A percentile compares a stretch with the other conserved stretches of the same genome.
Evolutionary conservation across 2,797 vertebrate genomes (phyloP).

Genomic region (Pangasius mekongensis): DNA sequence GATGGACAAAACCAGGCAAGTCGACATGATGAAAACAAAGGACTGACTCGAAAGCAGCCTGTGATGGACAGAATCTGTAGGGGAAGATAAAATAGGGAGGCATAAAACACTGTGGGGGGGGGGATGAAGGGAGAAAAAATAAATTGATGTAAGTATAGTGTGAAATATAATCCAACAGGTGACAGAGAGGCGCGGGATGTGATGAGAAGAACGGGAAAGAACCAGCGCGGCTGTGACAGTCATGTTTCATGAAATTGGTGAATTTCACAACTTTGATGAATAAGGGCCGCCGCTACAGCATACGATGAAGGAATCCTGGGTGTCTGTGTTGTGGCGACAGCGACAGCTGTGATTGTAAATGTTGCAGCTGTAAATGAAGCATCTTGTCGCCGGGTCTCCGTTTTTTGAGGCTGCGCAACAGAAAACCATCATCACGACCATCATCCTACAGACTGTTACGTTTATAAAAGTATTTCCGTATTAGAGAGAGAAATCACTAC

Average conservation of each 20-base stretch:
- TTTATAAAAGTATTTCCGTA: not conserved
- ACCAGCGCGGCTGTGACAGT: not conserved
- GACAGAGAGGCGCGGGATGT: not conserved
- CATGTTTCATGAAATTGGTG: not conserved
- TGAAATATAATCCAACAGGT: not conserved
- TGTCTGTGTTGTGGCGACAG: not conserved
- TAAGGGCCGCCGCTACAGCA: too few species aligned
- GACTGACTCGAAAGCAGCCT: not conserved
- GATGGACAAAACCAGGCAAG: not conserved
- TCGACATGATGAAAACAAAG: not conserved
- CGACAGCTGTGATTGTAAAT: not conserved
- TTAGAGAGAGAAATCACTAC: not conserved
- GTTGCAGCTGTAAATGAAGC: not conserved
- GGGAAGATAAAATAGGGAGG: not conserved
- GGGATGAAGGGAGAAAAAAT: not conserved
- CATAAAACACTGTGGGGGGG: not conserved
- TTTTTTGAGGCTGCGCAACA: not conserved
- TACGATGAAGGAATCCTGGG: not conserved
- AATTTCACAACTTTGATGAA: constrained; percentile 12
- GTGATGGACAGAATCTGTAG: not conserved
- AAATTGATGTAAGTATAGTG: not conserved
- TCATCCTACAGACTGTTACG: too few species aligned
- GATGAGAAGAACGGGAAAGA: too few species aligned
- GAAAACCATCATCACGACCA: not conserved
- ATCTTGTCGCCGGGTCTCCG: not conserved